Percentiles rank a stretch among this genome's conserved stretches.
phyloP scores from a whole-genome alignment of 1,140 invertebrate genomes.

The Eubasilissa regina region DNA sequence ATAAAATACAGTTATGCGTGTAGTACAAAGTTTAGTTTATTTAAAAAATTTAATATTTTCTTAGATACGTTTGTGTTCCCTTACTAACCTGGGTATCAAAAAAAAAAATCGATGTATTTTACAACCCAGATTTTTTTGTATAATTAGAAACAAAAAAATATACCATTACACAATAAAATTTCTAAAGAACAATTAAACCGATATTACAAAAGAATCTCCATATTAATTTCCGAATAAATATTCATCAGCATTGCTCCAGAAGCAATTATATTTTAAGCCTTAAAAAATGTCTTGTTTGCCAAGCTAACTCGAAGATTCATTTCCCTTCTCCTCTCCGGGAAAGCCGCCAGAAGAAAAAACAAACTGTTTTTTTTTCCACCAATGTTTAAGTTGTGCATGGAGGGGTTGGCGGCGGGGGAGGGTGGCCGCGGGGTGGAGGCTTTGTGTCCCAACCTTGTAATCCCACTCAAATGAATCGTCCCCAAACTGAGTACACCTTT shows the following conservation, averaged over 20 bases:
- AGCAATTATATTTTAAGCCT: slow-evolving; percentile 45
- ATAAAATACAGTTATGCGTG: no score
- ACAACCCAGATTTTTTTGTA: no score
- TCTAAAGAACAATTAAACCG: no score
- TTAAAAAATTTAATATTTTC: no score
- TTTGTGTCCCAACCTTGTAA: slow-evolving; percentile 45
- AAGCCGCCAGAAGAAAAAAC: slow-evolving; percentile 30
- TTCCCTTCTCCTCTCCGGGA: slow-evolving; percentile 13
- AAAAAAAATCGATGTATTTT: no score
- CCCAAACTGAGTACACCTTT: slow-evolving; percentile 45
- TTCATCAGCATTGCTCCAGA: slow-evolving; percentile 34
- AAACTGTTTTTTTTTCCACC: slow-evolving; percentile 24
- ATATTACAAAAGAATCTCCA: no score
- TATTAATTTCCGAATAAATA: slow-evolving; percentile 29
- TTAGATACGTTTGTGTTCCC: no score
- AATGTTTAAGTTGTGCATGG: slow-evolving; percentile 37
- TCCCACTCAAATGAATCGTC: slow-evolving; percentile 50
- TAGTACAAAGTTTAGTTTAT: no score
- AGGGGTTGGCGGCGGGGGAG: background rate
- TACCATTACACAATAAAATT: no score
- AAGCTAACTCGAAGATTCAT: slow-evolving; percentile 40
- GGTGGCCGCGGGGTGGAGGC: background rate
- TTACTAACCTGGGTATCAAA: no score
- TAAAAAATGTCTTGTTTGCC: slow-evolving; percentile 39
- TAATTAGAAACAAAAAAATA: no score